Evolutionary conservation across 1,140 invertebrate species (phyloP).

Genomic region (Ridgeia piscesae): DNA sequence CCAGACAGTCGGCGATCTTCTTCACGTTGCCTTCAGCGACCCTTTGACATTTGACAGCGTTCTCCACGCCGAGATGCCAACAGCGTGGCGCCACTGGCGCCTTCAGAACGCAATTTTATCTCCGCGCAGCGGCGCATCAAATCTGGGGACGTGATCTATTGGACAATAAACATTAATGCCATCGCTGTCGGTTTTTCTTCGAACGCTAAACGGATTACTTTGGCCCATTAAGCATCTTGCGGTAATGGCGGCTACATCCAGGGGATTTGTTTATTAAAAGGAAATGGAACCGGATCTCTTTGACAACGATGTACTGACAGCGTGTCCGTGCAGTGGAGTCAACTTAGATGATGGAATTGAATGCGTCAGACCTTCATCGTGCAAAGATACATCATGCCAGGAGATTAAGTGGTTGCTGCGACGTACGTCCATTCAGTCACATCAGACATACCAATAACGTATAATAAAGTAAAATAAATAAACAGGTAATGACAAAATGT

Average conservation of each 20-base stretch:
- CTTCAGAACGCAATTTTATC: background rate
- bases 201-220: background rate
- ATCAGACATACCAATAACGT: no score
- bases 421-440: no score
- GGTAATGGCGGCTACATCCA: background rate
- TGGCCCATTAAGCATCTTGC: background rate
- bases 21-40: background rate
- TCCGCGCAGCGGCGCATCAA: background rate
- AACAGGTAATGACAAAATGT: no score
- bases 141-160: background rate
- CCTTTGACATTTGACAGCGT: background rate
- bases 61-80: background rate
- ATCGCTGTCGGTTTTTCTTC: background rate
- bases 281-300: background rate
- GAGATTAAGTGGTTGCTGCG: no score
- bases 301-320: background rate
- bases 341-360: no score
- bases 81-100: no score
- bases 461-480: no score
- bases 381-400: no score
- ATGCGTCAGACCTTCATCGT: no score
- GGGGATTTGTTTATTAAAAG: slow-evolving; percentile 6
- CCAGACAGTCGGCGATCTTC: background rate
- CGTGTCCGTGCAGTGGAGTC: background rate
- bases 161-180: background rate